These are phyloP conservation scores for Xyrauchen texanus DNA, from an alignment of 2,113 vertebrate species.

Conservation along the genomic window DNA sequence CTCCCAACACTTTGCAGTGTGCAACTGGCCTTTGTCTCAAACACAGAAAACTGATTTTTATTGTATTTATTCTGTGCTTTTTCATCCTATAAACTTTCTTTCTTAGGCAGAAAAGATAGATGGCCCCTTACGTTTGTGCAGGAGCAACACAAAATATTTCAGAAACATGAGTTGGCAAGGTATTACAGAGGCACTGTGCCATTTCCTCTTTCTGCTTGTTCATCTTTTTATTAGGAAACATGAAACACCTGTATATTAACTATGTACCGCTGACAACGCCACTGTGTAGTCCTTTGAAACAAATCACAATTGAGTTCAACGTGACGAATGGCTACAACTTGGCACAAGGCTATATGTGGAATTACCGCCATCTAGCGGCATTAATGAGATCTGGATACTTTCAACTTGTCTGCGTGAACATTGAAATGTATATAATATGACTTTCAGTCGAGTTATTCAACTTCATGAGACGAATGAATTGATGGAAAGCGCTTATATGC, in stretches of 20 bases:
- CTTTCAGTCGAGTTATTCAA: no score
- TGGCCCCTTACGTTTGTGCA: slow-evolving; percentile 44
- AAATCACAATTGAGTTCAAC: slow-evolving; percentile 48
- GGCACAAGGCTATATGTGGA: slow-evolving; percentile 4
- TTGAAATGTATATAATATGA: no score
- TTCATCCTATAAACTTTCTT: neutral
- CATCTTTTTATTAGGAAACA: slow-evolving; percentile 40
- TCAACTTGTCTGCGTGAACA: no score
- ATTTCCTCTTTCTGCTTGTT: slow-evolving; percentile 47
- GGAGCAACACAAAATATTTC: slow-evolving; percentile 48
- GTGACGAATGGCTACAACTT: neutral
- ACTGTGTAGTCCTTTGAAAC: slow-evolving; percentile 36
- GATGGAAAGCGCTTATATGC: no score
- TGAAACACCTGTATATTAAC: slow-evolving; percentile 50
- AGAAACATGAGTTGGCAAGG: slow-evolving; percentile 14
- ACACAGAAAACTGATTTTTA: no score
- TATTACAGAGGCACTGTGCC: slow-evolving; percentile 34
- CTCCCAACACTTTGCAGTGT: no score
- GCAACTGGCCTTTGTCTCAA: no score
- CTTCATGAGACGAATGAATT: no score
- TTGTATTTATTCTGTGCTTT: neutral
- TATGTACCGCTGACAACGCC: slow-evolving; percentile 43
- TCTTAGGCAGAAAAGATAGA: slow-evolving; percentile 41
- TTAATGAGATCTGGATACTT: neutral
- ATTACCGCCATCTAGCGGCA: slow-evolving; percentile 44